phyloP scores from a whole-genome alignment of 2,888 invertebrate genomes.

The Osedax frankpressi region DNA sequence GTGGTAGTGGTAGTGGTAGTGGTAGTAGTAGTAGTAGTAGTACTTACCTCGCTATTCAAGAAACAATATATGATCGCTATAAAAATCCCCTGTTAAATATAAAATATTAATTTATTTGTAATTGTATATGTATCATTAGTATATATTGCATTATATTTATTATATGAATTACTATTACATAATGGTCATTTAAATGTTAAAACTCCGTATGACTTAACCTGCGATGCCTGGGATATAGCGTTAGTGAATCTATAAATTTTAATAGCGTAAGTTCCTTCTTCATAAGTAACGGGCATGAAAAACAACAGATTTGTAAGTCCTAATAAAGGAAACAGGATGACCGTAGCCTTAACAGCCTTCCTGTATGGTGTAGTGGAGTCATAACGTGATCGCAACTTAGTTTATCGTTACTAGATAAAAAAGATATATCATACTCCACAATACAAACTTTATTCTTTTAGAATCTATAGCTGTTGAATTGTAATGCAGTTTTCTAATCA shows the following conservation, averaged over 20 bases:
- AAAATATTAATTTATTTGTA: too few species aligned
- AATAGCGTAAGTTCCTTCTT: conserved; percentile 32
- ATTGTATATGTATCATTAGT: too few species aligned
- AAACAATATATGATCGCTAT: conserved; percentile 41
- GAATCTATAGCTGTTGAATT: background rate
- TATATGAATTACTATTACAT: too few species aligned
- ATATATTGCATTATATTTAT: too few species aligned
- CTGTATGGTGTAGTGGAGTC: too few species aligned
- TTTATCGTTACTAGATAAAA: too few species aligned
- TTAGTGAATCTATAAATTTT: conserved; percentile 49
- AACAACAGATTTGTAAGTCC: conserved; percentile 52
- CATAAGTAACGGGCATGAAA: conserved; percentile 45
- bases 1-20: background rate
- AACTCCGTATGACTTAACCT: conserved; percentile 44
- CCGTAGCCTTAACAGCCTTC: conserved; percentile 51
- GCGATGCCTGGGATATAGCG: conserved; percentile 50
- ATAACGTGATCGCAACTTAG: too few species aligned
- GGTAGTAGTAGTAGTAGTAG: background rate
- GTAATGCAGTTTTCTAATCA: conserved; percentile 45
- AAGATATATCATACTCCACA: too few species aligned
- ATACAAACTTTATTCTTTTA: background rate
- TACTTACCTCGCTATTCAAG: conserved; percentile 38
- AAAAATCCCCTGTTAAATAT: conserved; percentile 42
- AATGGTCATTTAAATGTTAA: too few species aligned
- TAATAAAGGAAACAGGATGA: conserved; percentile 51